Percentiles rank a stretch among this genome's conserved stretches.
These are phyloP conservation scores for Spisula subtruncata DNA, from an alignment of 2,888 invertebrate species.

Conservation along the genomic window DNA sequence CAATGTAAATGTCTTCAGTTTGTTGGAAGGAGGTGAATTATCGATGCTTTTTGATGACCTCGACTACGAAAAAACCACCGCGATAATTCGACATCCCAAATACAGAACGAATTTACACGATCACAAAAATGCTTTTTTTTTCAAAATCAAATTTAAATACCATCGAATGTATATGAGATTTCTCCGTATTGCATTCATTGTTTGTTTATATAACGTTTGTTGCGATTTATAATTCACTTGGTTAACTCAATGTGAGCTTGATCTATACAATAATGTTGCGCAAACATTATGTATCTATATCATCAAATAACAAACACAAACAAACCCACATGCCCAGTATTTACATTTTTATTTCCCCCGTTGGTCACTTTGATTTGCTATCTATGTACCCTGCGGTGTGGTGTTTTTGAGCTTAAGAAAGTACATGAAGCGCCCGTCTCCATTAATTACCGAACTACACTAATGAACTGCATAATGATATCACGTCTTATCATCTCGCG, in stretches of 20 bases:
- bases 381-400: neutral
- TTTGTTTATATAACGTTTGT: neutral
- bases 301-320: neutral
- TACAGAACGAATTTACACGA: too few species aligned
- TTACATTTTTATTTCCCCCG: constrained; percentile 35
- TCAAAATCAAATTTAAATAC: too few species aligned
- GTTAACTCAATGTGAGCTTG: neutral
- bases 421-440: constrained; percentile 22
- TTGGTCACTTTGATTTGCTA: constrained; percentile 10
- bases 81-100: too few species aligned
- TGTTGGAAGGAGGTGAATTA: too few species aligned
- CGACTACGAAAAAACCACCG: too few species aligned
- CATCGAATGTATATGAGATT: too few species aligned
- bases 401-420: constrained; percentile 15
- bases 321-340: constrained; percentile 26
- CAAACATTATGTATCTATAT: neutral
- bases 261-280: neutral
- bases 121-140: too few species aligned
- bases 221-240: neutral
- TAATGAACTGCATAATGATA: constrained; percentile 64
- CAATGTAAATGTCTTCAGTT: too few species aligned
- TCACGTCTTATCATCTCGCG: constrained; percentile 39
- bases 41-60: too few species aligned
- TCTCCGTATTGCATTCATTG: neutral
- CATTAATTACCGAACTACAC: constrained; percentile 48